Evolutionary conservation across 1,140 invertebrate species (phyloP).

Genomic region (Contarinia nasturtii): DNA sequence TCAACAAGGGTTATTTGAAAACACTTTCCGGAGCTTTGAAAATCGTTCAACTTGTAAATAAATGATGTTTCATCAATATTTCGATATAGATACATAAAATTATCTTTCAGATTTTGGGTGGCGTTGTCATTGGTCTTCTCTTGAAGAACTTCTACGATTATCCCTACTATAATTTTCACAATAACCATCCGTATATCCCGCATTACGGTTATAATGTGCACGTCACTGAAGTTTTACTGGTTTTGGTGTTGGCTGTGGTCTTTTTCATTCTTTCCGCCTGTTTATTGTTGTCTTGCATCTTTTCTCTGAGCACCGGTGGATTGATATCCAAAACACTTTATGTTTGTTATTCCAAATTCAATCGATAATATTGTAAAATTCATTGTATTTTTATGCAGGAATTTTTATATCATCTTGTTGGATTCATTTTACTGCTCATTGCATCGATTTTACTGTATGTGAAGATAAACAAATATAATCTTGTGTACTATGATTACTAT

Average conservation of each 20-base stretch:
- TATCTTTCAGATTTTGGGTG: slow-evolving; percentile 45
- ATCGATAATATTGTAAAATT: not conserved
- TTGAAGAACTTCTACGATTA: slow-evolving; percentile 33
- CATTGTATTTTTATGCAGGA: slow-evolving; percentile 34
- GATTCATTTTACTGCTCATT: slow-evolving; percentile 43
- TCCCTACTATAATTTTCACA: slow-evolving; percentile 10
- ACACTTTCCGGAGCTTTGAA: slow-evolving; percentile 52
- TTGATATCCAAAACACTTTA: slow-evolving; percentile 68
- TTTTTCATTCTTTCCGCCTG: slow-evolving; percentile 60
- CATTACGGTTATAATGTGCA: too few species aligned
- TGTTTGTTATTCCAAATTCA: slow-evolving; percentile 36
- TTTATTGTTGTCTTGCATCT: slow-evolving; percentile 46
- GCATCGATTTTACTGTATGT: slow-evolving; percentile 43
- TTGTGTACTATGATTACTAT: slow-evolving; percentile 36
- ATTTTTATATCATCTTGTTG: slow-evolving; percentile 54
- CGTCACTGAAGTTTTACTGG: slow-evolving; percentile 41
- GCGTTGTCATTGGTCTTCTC: slow-evolving; percentile 45
- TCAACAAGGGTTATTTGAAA: slow-evolving; percentile 58
- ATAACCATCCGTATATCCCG: too few species aligned
- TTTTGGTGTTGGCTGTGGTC: slow-evolving; percentile 46
- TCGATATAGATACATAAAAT: not conserved
- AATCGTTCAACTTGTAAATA: slow-evolving; percentile 45
- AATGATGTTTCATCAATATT: not conserved
- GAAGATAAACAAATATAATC: slow-evolving; percentile 27
- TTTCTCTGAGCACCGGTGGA: slow-evolving; percentile 56